Evolutionary conservation across 2,113 vertebrate genomes (phyloP).

Genomic region (Neolamprologus brichardi): DNA sequence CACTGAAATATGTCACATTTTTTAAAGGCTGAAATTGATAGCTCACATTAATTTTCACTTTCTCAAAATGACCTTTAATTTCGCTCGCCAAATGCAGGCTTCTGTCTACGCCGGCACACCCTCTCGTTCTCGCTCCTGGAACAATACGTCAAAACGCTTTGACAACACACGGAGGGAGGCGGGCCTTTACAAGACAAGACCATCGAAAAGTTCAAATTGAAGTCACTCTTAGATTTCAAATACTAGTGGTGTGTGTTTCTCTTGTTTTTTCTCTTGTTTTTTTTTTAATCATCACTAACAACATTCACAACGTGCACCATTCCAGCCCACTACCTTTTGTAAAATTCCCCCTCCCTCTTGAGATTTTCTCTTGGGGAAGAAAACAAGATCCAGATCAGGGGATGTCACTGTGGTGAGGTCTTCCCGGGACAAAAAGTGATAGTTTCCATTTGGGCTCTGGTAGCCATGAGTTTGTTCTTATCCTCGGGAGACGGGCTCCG

Average conservation of each 20-base stretch:
- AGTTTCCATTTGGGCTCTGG: conserved; percentile 29
- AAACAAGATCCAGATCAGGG: conserved; percentile 17
- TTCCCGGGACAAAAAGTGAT: conserved; percentile 14
- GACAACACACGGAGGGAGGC: conserved; percentile 13
- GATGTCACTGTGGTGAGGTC: not conserved
- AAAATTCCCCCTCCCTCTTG: not conserved
- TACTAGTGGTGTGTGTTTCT: not conserved
- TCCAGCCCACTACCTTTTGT: not conserved
- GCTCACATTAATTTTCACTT: conserved; percentile 69
- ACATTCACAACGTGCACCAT: not conserved
- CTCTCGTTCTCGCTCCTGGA: conserved; percentile 7
- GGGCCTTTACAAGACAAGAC: not conserved
- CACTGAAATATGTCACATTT: conserved; percentile 64
- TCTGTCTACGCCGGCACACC: conserved; percentile 24
- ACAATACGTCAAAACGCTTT: conserved; percentile 47
- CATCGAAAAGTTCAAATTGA: not conserved
- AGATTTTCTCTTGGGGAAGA: conserved; percentile 3
- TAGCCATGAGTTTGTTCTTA: conserved; percentile 26
- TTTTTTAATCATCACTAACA: not conserved
- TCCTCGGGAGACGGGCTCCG: conserved; percentile 25
- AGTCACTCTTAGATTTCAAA: conserved; percentile 3
- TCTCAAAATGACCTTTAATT: conserved; percentile 68
- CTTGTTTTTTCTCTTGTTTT: not conserved
- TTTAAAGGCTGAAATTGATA: conserved; percentile 66
- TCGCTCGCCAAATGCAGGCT: conserved; percentile 32